phyloP scores from a whole-genome alignment of 2,113 vertebrate genomes.

The Pardalotus punctatus region DNA sequence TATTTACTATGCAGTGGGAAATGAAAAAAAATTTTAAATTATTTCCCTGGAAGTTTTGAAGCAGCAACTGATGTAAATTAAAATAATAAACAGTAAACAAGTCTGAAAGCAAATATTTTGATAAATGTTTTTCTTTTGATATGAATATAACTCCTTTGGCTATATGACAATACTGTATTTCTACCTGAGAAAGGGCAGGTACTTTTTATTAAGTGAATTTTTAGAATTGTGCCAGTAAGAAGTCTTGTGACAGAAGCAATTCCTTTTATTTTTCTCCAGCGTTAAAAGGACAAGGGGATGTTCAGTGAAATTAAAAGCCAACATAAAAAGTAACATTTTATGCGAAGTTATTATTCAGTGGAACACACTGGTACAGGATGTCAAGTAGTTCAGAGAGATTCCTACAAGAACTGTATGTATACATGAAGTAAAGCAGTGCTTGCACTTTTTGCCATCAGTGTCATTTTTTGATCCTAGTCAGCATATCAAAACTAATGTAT shows the following conservation, averaged over 20 bases:
- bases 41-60: conserved; percentile 66
- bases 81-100: conserved; percentile 59
- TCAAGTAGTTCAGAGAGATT: neutral
- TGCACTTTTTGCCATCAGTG: neutral
- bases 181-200: neutral
- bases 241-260: neutral
- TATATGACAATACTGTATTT: neutral
- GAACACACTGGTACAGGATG: neutral
- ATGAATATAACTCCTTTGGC: conserved; percentile 1
- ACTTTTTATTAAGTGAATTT: neutral
- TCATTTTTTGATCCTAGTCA: conserved; percentile 38
- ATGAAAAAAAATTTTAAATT: neutral
- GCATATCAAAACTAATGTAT: neutral
- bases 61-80: conserved; percentile 55
- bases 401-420: neutral
- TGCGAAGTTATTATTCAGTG: neutral
- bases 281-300: neutral
- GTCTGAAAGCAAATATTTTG: conserved; percentile 63
- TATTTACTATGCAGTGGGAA: conserved; percentile 59
- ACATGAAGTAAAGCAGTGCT: conserved; percentile 8
- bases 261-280: neutral
- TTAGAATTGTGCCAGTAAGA: neutral
- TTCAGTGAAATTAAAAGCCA: conserved; percentile 39
- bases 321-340: neutral
- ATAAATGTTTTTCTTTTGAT: conserved; percentile 64